A percentile compares a stretch with the other conserved stretches of the same genome.
Evolutionary conservation across 2,888 invertebrate genomes (phyloP).

Genomic region (Platycheirus albimanus): DNA sequence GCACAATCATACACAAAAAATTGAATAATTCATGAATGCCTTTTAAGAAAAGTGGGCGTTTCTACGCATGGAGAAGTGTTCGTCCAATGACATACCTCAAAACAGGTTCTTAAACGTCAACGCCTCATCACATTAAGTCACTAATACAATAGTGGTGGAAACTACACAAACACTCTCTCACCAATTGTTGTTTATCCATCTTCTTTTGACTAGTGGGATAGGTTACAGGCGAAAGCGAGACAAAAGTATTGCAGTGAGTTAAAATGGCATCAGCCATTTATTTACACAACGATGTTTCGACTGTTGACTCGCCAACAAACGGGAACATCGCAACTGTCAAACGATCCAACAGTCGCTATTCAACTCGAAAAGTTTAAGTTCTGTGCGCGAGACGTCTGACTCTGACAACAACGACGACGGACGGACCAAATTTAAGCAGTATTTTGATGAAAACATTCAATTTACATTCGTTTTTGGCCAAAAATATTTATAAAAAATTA

Average conservation of each 20-base stretch:
- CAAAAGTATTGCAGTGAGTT: conserved; percentile 18
- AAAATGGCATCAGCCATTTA: conserved; percentile 73
- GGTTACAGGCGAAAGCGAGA: not conserved
- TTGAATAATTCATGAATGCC: conserved; percentile 59
- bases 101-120: conserved; percentile 54
- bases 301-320: conserved; percentile 60
- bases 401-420: conserved; percentile 6
- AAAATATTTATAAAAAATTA: conserved; percentile 27
- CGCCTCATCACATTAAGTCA: conserved; percentile 34
- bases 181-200: not conserved
- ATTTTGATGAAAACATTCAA: conserved; percentile 37
- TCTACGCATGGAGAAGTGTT: conserved; percentile 17
- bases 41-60: conserved; percentile 40
- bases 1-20: conserved; percentile 12
- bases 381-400: conserved; percentile 61
- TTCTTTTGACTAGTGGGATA: not conserved
- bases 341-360: conserved; percentile 65
- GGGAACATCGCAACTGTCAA: conserved; percentile 67
- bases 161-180: conserved; percentile 17
- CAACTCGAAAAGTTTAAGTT: conserved; percentile 71
- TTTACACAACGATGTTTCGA: conserved; percentile 49
- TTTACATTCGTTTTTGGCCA: conserved; percentile 17
- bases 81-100: conserved; percentile 46
- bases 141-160: conserved; percentile 2
- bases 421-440: conserved; percentile 40